Evolutionary conservation across 2,888 invertebrate species (phyloP).

Genomic region (Lasioglossum pauxillum): DNA sequence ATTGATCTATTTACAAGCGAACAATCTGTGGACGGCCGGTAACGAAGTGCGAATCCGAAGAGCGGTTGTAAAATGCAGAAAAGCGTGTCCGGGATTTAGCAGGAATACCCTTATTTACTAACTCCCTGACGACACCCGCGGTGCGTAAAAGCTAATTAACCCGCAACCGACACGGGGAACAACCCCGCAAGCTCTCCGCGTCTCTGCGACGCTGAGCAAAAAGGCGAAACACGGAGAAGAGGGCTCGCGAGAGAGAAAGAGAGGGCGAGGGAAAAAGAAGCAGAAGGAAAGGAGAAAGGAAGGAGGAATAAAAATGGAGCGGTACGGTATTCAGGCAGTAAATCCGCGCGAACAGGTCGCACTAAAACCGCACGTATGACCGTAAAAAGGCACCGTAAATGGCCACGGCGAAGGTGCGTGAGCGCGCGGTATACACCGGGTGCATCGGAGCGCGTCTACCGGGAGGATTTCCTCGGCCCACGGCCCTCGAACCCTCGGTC

Average conservation of each 20-base stretch:
- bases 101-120: slow-evolving; percentile 20
- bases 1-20: neutral
- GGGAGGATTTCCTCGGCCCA: slow-evolving; percentile 27
- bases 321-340: slow-evolving; percentile 41
- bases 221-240: neutral
- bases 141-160: slow-evolving; percentile 47
- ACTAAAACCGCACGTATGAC: slow-evolving; percentile 55
- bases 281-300: slow-evolving; percentile 7
- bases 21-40: neutral
- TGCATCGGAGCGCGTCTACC: slow-evolving; percentile 7
- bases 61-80: neutral
- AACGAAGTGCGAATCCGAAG: neutral
- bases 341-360: slow-evolving; percentile 52
- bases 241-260: neutral
- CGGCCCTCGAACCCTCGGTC: neutral
- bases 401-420: slow-evolving; percentile 49
- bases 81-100: neutral
- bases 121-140: slow-evolving; percentile 25
- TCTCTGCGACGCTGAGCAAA: neutral
- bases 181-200: neutral
- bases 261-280: neutral
- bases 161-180: slow-evolving; percentile 22
- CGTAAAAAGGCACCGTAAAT: slow-evolving; percentile 58
- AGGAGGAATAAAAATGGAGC: slow-evolving; percentile 36
- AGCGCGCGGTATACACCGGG: slow-evolving; percentile 14